A percentile compares a stretch with the other conserved stretches of the same genome.
Evolutionary conservation across 2,888 invertebrate genomes (phyloP).

Genomic region (Formica aserva): DNA sequence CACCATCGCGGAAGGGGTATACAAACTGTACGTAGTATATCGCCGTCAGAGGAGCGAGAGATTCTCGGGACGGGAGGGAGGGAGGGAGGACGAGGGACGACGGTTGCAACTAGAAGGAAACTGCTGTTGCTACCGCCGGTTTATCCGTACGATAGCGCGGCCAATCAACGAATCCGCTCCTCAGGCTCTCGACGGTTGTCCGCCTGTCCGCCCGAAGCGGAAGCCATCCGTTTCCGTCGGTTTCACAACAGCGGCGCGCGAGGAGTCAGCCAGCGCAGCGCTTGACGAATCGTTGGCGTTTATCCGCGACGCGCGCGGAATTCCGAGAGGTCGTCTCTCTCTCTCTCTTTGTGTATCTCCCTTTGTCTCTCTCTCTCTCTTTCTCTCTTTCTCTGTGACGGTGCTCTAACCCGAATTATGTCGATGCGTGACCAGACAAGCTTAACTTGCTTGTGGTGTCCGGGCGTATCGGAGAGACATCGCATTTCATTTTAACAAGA

Average conservation of each 20-base stretch:
- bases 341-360: not conserved
- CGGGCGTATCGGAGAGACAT: not conserved
- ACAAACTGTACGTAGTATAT: slow-evolving; percentile 79
- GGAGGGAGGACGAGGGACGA: slow-evolving; percentile 48
- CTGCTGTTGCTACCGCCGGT: slow-evolving; percentile 59
- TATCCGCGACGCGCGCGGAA: slow-evolving; percentile 51
- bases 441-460: not conserved
- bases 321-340: slow-evolving; percentile 25
- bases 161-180: slow-evolving; percentile 75
- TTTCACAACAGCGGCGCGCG: slow-evolving; percentile 59
- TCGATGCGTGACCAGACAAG: slow-evolving; percentile 23
- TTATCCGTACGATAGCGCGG: slow-evolving; percentile 66
- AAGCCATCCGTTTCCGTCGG: slow-evolving; percentile 74
- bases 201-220: slow-evolving; percentile 71
- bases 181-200: slow-evolving; percentile 69
- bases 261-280: slow-evolving; percentile 45
- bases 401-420: slow-evolving; percentile 36
- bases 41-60: slow-evolving; percentile 63
- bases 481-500: slow-evolving; percentile 5
- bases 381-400: not conserved
- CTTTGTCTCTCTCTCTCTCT: not conserved
- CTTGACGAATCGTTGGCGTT: slow-evolving; percentile 47
- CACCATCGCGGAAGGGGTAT: slow-evolving; percentile 72
- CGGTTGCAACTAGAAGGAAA: slow-evolving; percentile 61
- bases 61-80: slow-evolving; percentile 23